Conservation (phyloP, 2,888 invertebrate genomes). For the Phalera bucephala region DNA sequence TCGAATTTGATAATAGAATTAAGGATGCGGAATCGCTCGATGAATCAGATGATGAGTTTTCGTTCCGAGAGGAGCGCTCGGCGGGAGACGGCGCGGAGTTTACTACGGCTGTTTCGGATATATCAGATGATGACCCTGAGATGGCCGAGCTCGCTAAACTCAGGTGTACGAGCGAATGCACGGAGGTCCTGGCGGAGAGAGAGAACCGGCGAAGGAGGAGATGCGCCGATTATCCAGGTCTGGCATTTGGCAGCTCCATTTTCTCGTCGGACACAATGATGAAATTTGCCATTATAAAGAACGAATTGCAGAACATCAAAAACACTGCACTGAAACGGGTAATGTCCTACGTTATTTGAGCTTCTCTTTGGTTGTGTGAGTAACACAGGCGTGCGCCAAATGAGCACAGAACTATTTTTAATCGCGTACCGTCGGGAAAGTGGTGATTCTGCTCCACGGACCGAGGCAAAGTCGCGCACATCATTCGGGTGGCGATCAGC, state of each 20-base stretch:
- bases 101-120: conserved; percentile 53
- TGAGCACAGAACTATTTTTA: conserved; percentile 79
- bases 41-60: conserved; percentile 73
- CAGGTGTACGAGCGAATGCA: conserved; percentile 94
- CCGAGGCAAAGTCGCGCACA: conserved; percentile 37
- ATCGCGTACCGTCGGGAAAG: conserved; percentile 58
- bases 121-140: conserved; percentile 88
- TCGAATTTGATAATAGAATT: conserved; percentile 62
- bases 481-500: conserved; percentile 74
- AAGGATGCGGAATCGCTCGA: conserved; percentile 57
- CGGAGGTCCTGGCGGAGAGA: conserved; percentile 93
- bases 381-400: conserved; percentile 66
- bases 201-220: conserved; percentile 89
- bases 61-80: conserved; percentile 68
- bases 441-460: conserved; percentile 51
- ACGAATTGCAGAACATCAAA: conserved; percentile 98
- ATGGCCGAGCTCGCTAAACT: conserved; percentile 91
- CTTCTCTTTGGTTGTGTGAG: conserved; percentile 56
- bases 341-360: conserved; percentile 82
- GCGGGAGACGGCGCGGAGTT: conserved; percentile 76
- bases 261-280: conserved; percentile 98
- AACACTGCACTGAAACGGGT: conserved; percentile 98
- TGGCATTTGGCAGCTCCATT: conserved; percentile 95
- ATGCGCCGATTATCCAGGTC: conserved; percentile 95
- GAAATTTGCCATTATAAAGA: conserved; percentile 98